Conservation (phyloP, 2,113 vertebrate genomes). For the Catharus bicknelli region DNA sequence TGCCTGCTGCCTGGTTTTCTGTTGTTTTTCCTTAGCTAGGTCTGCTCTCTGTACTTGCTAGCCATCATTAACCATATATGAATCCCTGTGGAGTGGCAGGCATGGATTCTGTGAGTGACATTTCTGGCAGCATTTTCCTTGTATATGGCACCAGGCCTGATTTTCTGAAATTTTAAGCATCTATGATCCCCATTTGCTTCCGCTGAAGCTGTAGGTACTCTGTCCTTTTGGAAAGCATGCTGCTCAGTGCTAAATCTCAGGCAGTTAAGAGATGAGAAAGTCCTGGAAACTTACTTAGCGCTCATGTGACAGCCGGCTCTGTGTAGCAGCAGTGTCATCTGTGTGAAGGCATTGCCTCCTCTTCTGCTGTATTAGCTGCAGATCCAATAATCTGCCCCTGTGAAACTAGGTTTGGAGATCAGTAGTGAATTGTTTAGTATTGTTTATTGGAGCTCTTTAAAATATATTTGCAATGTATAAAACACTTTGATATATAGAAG, state of each 20-base stretch:
- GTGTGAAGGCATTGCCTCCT: background rate
- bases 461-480: slow-evolving; percentile 61
- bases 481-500: slow-evolving; percentile 64
- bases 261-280: slow-evolving; percentile 35
- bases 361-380: background rate
- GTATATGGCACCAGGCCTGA: slow-evolving; percentile 40
- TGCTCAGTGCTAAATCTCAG: slow-evolving; percentile 25
- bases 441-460: slow-evolving; percentile 58
- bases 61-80: slow-evolving; percentile 57
- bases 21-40: slow-evolving; percentile 56
- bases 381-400: slow-evolving; percentile 23
- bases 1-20: slow-evolving; percentile 53
- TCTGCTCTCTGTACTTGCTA: slow-evolving; percentile 58
- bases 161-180: slow-evolving; percentile 59
- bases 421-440: slow-evolving; percentile 43
- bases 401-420: slow-evolving; percentile 40
- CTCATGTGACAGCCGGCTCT: background rate
- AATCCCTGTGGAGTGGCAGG: slow-evolving; percentile 49
- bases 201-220: slow-evolving; percentile 20
- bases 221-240: slow-evolving; percentile 35
- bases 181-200: slow-evolving; percentile 46
- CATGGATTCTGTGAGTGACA: slow-evolving; percentile 54
- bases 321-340: background rate
- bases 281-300: slow-evolving; percentile 30
- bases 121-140: slow-evolving; percentile 35